Conservation (phyloP, 2,797 vertebrate species). For the Enteromius treurensis region DNA sequence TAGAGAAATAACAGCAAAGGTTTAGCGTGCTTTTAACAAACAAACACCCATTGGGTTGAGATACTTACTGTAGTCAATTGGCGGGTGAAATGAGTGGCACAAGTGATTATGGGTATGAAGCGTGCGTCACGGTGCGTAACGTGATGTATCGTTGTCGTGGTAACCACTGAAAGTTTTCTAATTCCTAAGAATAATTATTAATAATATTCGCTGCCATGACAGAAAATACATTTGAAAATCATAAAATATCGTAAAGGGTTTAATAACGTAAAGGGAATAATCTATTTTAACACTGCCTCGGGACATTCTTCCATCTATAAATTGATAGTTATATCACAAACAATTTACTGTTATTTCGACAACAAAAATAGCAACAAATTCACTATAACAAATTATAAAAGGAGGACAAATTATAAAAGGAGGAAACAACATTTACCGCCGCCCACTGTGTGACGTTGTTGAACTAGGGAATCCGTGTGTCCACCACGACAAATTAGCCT, state of each 20-base stretch:
- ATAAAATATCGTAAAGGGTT: neutral
- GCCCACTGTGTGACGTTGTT: slow-evolving; percentile 4
- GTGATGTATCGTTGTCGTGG: neutral
- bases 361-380: neutral
- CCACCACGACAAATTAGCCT: neutral
- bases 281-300: neutral
- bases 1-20: neutral
- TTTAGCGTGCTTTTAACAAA: neutral
- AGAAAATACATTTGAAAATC: neutral
- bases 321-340: neutral
- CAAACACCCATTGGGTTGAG: neutral
- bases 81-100: neutral
- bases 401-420: neutral
- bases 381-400: slow-evolving; percentile 14
- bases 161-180: neutral
- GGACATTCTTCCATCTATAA: neutral
- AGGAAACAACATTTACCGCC: neutral
- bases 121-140: neutral
- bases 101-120: neutral
- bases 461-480: neutral
- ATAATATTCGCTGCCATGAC: neutral
- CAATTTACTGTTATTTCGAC: neutral
- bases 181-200: too few species aligned
- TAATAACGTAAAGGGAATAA: neutral
- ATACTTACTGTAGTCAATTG: neutral